Evolutionary conservation across 2,888 invertebrate genomes (phyloP).

Genomic region (Drosophila neutralis): DNA sequence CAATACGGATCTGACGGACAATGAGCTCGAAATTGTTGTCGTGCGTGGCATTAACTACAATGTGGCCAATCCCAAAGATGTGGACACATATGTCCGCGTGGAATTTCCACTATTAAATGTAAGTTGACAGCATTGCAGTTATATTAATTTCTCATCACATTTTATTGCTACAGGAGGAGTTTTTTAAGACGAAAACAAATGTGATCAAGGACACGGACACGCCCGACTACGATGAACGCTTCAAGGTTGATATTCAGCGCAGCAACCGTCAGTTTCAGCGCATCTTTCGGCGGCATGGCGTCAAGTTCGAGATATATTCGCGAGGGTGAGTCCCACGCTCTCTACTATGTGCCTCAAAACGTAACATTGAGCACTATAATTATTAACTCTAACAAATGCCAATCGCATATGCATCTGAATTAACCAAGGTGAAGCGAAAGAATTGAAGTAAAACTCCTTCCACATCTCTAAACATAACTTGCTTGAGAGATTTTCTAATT

Average conservation of each 20-base stretch:
- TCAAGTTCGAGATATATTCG: conserved; percentile 96
- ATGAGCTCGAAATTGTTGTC: conserved; percentile 94
- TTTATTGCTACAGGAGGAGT: conserved; percentile 87
- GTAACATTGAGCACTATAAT: conserved; percentile 21
- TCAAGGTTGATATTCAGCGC: conserved; percentile 92
- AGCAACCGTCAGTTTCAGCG: conserved; percentile 92
- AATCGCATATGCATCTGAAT: conserved; percentile 47
- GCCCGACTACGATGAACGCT: conserved; percentile 94
- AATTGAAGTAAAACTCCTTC: conserved; percentile 13
- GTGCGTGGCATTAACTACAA: conserved; percentile 94
- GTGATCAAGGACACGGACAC: conserved; percentile 93
- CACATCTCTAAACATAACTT: conserved; percentile 1
- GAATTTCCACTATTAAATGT: conserved; percentile 90
- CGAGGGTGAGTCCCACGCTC: conserved; percentile 90
- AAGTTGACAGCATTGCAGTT: conserved; percentile 77
- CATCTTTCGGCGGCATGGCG: conserved; percentile 93
- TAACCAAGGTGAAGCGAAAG: conserved; percentile 41
- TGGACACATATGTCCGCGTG: conserved; percentile 96
- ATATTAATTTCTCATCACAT: background rate
- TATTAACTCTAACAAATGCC: conserved; percentile 45
- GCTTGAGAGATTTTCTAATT: conserved; percentile 8
- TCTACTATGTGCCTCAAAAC: conserved; percentile 1
- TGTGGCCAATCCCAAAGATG: conserved; percentile 92
- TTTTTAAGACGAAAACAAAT: conserved; percentile 90
- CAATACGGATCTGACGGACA: conserved; percentile 96